Percentiles rank a stretch among this genome's conserved stretches.
These are phyloP conservation scores for Agonopterix arenella DNA, from an alignment of 2,888 invertebrate species.

Conservation along the genomic window DNA sequence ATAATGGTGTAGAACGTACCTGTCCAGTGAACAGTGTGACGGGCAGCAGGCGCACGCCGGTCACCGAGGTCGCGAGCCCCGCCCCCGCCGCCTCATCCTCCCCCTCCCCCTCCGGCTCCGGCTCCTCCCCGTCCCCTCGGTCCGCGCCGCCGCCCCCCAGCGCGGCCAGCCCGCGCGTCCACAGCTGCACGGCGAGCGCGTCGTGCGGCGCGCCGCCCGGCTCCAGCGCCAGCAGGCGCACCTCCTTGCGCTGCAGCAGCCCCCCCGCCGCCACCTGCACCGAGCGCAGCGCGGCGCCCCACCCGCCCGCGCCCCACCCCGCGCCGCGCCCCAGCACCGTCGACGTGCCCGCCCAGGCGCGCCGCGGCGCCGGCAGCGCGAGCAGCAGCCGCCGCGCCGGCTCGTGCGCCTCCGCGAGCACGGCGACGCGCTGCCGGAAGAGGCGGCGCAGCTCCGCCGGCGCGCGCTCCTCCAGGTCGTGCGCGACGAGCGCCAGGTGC, in stretches of 20 bases:
- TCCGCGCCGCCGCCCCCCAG: conserved; percentile 14
- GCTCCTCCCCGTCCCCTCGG: conserved; percentile 29
- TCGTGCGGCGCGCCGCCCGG: conserved; percentile 10
- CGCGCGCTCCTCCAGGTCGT: conserved; percentile 23
- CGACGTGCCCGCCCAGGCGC: conserved; percentile 4
- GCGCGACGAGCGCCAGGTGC: conserved; percentile 13
- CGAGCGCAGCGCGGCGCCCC: conserved; percentile 44
- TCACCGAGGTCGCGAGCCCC: conserved; percentile 37
- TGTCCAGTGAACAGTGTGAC: conserved; percentile 30
- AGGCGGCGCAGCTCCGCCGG: conserved; percentile 42
- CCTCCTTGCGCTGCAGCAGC: conserved; percentile 10
- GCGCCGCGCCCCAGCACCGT: conserved; percentile 28
- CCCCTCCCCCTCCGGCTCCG: conserved; percentile 19
- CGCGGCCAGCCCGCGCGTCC: conserved; percentile 35
- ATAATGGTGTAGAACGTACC: conserved; percentile 9
- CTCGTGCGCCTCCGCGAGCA: conserved; percentile 15
- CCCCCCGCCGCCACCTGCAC: conserved; percentile 25
- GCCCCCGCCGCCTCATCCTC: conserved; percentile 22
- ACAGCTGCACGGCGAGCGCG: conserved; percentile 25
- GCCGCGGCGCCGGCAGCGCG: conserved; percentile 13
- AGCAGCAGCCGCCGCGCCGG: conserved; percentile 11
- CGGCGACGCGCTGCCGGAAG: conserved; percentile 39
- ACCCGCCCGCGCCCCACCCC: conserved; percentile 38
- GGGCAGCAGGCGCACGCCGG: conserved; percentile 32
- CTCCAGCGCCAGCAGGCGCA: background rate